Percentiles rank a stretch among this genome's conserved stretches.
These are phyloP conservation scores for Falcunculus frontatus DNA, from an alignment of 2,113 vertebrate species.

Conservation along the genomic window DNA sequence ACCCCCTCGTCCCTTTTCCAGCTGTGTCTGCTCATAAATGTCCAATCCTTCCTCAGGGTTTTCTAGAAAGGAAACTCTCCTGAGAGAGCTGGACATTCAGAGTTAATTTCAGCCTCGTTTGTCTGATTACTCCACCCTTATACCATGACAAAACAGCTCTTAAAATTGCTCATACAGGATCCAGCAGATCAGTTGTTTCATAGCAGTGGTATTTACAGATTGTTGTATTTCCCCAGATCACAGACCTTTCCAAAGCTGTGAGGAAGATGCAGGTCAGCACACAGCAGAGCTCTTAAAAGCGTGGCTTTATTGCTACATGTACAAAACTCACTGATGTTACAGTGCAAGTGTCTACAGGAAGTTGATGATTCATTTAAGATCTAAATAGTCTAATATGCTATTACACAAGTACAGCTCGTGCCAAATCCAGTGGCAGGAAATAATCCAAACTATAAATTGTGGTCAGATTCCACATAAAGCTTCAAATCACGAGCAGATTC, in stretches of 20 bases:
- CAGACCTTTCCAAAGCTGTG: background rate
- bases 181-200: background rate
- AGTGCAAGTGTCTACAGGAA: background rate
- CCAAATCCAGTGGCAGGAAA: background rate
- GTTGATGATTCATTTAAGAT: background rate
- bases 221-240: background rate
- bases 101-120: background rate
- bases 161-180: background rate
- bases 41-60: background rate
- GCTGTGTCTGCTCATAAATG: background rate
- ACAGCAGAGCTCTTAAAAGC: background rate
- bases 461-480: background rate
- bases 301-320: background rate
- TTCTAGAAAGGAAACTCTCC: background rate
- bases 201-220: background rate
- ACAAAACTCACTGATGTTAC: background rate
- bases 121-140: background rate
- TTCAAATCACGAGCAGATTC: background rate
- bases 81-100: no score
- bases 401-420: background rate
- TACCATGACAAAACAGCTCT: background rate
- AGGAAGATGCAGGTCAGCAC: background rate
- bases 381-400: background rate
- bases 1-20: background rate
- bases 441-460: background rate